phyloP scores from a whole-genome alignment of 2,113 vertebrate species.

The Mungos mungo region DNA sequence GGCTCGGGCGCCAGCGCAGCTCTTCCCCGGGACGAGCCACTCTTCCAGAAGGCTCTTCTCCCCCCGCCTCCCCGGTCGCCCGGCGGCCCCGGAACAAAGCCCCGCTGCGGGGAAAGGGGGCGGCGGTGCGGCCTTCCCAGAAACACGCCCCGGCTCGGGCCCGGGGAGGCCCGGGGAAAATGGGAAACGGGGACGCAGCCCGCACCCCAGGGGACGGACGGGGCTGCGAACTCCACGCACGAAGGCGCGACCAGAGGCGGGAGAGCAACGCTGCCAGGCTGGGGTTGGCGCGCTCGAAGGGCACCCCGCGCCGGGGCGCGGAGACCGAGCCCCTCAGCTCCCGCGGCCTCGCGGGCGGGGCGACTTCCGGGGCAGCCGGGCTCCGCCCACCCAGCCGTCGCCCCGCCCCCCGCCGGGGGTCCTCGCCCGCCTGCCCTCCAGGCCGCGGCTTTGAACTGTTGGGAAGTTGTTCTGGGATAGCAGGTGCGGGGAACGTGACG shows the following conservation, averaged over 20 bases:
- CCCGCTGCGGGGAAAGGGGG: not conserved
- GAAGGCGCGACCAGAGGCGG: fast-evolving
- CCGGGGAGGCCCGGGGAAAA: not conserved
- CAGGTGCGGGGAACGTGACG: fast-evolving
- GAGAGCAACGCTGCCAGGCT: fast-evolving
- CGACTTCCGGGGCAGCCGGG: not conserved
- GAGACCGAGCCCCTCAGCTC: fast-evolving
- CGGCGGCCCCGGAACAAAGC: not conserved
- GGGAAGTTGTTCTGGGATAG: fast-evolving
- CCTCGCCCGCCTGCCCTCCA: fast-evolving
- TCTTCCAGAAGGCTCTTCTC: not conserved
- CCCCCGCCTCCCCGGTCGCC: not conserved
- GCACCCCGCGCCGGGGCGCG: fast-evolving
- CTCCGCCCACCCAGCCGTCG: not conserved
- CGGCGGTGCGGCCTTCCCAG: no score
- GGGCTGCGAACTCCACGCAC: not conserved
- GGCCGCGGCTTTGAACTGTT: fast-evolving
- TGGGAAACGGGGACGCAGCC: not conserved
- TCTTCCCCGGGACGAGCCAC: fast-evolving
- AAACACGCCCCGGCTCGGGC: fast-evolving
- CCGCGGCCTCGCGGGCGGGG: fast-evolving
- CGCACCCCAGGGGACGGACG: not conserved
- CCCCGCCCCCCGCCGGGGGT: not conserved
- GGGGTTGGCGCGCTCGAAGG: fast-evolving
- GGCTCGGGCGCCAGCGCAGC: fast-evolving